Evolutionary conservation across 1,140 invertebrate species (phyloP).

Genomic region (Caerostris extrusa): DNA sequence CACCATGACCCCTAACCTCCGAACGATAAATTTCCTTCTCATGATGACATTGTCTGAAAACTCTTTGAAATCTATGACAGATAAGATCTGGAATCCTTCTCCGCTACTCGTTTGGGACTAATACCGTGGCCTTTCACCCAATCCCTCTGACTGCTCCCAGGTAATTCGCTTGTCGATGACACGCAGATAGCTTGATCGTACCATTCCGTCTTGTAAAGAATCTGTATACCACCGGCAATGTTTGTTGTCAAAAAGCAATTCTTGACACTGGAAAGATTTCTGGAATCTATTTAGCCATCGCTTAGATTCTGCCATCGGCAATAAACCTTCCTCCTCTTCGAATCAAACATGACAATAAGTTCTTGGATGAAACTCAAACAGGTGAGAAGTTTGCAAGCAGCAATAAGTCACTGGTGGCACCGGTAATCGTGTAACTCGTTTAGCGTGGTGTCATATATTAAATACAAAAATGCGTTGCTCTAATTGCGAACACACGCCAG

Average conservation of each 20-base stretch:
- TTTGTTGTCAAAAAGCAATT: slow-evolving; percentile 16
- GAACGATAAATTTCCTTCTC: slow-evolving; percentile 73
- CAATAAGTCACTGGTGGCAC: slow-evolving; percentile 56
- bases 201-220: slow-evolving; percentile 40
- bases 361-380: slow-evolving; percentile 15
- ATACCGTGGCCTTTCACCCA: slow-evolving; percentile 55
- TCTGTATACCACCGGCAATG: slow-evolving; percentile 40
- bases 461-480: slow-evolving; percentile 68
- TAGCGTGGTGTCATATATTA: slow-evolving; percentile 66
- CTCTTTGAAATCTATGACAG: slow-evolving; percentile 63
- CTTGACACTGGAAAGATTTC: slow-evolving; percentile 29
- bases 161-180: slow-evolving; percentile 57
- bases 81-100: slow-evolving; percentile 72
- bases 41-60: slow-evolving; percentile 75
- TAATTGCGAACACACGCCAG: slow-evolving; percentile 54
- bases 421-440: neutral
- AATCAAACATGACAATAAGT: neutral
- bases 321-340: neutral
- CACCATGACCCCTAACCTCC: slow-evolving; percentile 40
- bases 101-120: slow-evolving; percentile 1
- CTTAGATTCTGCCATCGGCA: neutral
- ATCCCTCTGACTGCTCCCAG: neutral
- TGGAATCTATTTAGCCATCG: neutral
- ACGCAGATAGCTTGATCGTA: slow-evolving; percentile 46
- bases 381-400: slow-evolving; percentile 53